phyloP scores from a whole-genome alignment of 2,888 invertebrate genomes.

The Drosophila putrida region DNA sequence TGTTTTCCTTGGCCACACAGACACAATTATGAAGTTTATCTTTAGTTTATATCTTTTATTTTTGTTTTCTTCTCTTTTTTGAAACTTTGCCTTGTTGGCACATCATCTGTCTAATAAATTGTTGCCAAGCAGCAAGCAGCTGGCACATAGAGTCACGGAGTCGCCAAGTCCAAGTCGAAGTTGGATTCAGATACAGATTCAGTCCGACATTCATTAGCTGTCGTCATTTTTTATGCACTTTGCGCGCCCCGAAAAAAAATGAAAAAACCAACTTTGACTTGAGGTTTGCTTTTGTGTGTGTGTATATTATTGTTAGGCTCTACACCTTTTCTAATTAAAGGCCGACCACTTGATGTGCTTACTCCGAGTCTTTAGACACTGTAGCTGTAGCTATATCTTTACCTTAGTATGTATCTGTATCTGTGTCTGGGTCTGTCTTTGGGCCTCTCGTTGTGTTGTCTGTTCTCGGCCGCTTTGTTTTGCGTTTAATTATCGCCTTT shows the following conservation, averaged over 20 bases:
- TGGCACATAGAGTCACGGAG: slow-evolving; percentile 15
- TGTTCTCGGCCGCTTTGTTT: slow-evolving; percentile 72
- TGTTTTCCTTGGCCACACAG: slow-evolving; percentile 67
- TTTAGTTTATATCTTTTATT: slow-evolving; percentile 64
- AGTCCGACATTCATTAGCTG: slow-evolving; percentile 60
- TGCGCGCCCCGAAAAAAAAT: slow-evolving; percentile 21
- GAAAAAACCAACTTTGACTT: slow-evolving; percentile 26
- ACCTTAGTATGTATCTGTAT: slow-evolving; percentile 1
- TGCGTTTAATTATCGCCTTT: slow-evolving; percentile 78
- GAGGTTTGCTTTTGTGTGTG: background rate
- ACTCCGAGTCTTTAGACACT: slow-evolving; percentile 10
- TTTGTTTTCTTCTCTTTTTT: slow-evolving; percentile 18
- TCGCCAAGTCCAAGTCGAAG: slow-evolving; percentile 15
- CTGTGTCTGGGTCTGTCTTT: slow-evolving; percentile 15
- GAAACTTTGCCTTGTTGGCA: slow-evolving; percentile 62
- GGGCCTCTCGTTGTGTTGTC: slow-evolving; percentile 38
- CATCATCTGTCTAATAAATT: slow-evolving; percentile 76
- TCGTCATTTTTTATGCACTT: slow-evolving; percentile 52
- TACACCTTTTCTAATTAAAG: slow-evolving; percentile 75
- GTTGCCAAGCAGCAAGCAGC: slow-evolving; percentile 47
- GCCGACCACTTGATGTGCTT: slow-evolving; percentile 63
- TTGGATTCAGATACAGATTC: slow-evolving; percentile 22
- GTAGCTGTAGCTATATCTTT: background rate
- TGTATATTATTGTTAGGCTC: slow-evolving; percentile 41
- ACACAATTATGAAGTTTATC: slow-evolving; percentile 78